Evolutionary conservation across 2,113 vertebrate genomes (phyloP).

Genomic region (Cephalopholis sonnerati): DNA sequence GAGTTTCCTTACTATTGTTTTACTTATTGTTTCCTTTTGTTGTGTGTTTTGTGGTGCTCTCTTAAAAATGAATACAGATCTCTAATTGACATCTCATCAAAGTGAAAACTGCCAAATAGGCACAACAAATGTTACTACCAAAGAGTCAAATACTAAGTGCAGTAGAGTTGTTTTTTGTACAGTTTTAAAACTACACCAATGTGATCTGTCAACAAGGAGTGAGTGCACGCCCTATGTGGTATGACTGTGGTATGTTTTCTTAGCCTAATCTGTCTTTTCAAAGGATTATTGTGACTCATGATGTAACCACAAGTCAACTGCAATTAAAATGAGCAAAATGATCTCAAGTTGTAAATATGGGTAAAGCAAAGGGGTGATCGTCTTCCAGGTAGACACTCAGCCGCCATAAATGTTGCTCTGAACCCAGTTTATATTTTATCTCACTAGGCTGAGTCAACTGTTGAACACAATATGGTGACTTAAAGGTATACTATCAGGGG

Average conservation of each 20-base stretch:
- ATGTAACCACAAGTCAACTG: background rate
- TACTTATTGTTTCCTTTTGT: background rate
- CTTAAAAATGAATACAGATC: background rate
- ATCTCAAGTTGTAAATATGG: background rate
- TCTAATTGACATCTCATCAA: background rate
- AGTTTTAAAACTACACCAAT: background rate
- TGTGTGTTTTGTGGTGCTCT: background rate
- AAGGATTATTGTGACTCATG: background rate
- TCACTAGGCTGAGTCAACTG: background rate
- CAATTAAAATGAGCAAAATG: background rate
- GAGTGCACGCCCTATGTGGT: background rate
- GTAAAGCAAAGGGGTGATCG: background rate
- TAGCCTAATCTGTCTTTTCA: background rate
- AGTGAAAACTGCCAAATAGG: background rate
- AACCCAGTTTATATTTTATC: background rate
- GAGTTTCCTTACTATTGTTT: background rate
- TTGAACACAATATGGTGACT: background rate
- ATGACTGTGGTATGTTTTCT: background rate
- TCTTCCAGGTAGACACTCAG: background rate
- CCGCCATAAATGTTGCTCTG: background rate
- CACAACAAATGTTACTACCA: background rate
- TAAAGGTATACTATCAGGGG: background rate
- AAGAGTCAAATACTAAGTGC: background rate
- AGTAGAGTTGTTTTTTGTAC: background rate
- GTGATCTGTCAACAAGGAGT: background rate